phyloP scores from a whole-genome alignment of 1,140 invertebrate genomes.

The Chionoecetes opilio region DNA sequence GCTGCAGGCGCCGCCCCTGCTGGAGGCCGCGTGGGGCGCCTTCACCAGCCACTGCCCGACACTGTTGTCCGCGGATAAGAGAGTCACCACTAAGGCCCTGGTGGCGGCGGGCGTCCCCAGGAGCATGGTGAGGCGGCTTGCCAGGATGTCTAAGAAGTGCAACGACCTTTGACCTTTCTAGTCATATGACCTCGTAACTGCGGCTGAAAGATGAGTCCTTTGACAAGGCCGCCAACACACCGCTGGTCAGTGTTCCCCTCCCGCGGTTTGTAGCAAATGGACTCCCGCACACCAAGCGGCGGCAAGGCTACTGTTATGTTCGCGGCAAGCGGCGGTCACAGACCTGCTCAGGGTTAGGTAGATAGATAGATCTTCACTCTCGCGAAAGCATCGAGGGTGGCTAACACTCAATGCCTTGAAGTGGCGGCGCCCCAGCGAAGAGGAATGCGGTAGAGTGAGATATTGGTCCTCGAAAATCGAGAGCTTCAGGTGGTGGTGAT shows the following conservation, averaged over 20 bases:
- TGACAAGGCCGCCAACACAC: not conserved
- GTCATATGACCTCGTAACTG: not conserved
- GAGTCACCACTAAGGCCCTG: not conserved
- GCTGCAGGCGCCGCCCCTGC: constrained; percentile 56
- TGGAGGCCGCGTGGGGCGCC: constrained; percentile 68
- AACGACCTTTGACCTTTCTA: not conserved
- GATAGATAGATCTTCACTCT: too few relatives aligned
- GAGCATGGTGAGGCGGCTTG: constrained; percentile 30
- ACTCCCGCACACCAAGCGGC: too few relatives aligned
- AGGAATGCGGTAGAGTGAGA: too few relatives aligned
- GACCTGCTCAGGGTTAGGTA: too few relatives aligned
- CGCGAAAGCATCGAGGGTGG: too few relatives aligned
- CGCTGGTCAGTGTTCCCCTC: not conserved
- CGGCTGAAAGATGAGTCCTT: not conserved
- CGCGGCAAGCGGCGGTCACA: too few relatives aligned
- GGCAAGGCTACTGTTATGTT: too few relatives aligned
- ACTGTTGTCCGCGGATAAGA: not conserved
- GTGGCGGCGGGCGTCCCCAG: constrained; percentile 56
- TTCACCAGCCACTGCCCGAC: constrained; percentile 56
- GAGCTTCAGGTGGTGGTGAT: too few relatives aligned
- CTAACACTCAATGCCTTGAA: too few relatives aligned
- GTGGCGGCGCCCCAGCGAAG: too few relatives aligned
- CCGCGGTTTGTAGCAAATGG: too few relatives aligned
- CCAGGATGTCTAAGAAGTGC: not conserved
- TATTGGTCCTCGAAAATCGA: too few relatives aligned